Evolutionary conservation across 2,113 vertebrate genomes (phyloP).

Genomic region (Buteo buteo): DNA sequence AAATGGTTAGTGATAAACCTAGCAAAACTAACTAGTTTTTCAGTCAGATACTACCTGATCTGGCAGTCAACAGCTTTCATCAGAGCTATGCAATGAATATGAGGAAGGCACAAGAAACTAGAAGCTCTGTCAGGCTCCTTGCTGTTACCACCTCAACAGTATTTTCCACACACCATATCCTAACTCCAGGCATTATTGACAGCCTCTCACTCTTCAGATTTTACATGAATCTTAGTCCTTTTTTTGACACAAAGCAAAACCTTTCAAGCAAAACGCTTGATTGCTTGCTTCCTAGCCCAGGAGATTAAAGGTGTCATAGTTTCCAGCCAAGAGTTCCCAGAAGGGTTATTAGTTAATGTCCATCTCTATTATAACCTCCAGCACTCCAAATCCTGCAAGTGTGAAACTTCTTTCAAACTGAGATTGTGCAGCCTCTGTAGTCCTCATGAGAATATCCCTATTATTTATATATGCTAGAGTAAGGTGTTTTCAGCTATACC

Average conservation of each 20-base stretch:
- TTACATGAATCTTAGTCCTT: neutral
- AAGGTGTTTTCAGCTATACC: neutral
- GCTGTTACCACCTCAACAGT: neutral
- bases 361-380: neutral
- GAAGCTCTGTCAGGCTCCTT: neutral
- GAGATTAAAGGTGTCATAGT: neutral
- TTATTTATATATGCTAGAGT: neutral
- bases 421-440: neutral
- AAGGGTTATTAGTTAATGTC: neutral
- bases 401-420: neutral
- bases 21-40: neutral
- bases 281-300: neutral
- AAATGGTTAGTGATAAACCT: neutral
- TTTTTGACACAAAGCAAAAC: neutral
- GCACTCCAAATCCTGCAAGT: neutral
- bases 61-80: neutral
- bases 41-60: neutral
- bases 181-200: neutral
- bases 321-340: neutral
- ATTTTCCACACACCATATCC: neutral
- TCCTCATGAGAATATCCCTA: neutral
- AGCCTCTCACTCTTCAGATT: neutral
- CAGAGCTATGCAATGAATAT: neutral
- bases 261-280: neutral
- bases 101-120: neutral